A percentile compares a stretch with the other conserved stretches of the same genome.
Evolutionary conservation across 2,797 vertebrate species (phyloP).

Genomic region (Chrosomus eos): DNA sequence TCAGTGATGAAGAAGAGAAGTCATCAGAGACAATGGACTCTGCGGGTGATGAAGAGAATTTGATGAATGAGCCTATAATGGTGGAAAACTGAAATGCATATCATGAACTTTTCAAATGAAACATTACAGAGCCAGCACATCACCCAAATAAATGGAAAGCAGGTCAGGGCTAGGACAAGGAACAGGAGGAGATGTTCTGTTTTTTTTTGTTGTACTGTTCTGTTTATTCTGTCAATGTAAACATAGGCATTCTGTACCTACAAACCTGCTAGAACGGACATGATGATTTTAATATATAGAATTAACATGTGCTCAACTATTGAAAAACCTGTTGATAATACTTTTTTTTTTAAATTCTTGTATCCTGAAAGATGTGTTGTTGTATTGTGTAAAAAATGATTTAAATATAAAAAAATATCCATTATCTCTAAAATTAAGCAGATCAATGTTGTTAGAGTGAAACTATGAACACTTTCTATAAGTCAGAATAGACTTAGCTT

Average conservation of each 20-base stretch:
- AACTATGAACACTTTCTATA: too few relatives aligned
- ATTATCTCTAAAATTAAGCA: too few relatives aligned
- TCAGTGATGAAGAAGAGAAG: constrained; percentile 47
- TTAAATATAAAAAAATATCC: too few relatives aligned
- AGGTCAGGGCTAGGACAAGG: not conserved
- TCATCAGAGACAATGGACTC: constrained; percentile 32
- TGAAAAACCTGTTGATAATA: not conserved
- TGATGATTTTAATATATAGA: not conserved
- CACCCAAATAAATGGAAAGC: not conserved
- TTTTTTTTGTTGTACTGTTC: not conserved
- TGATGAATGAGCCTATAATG: constrained; percentile 69
- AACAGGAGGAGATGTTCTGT: not conserved
- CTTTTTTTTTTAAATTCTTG: not conserved
- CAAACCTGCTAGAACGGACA: not conserved
- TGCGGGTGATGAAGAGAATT: constrained; percentile 67
- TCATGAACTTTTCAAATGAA: not conserved
- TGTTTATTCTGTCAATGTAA: not conserved
- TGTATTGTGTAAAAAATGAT: not conserved
- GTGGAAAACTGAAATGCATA: constrained; percentile 59
- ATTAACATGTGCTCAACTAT: not conserved
- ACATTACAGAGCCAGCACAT: not conserved
- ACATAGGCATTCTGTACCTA: not conserved
- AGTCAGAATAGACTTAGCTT: not conserved
- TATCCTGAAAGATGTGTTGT: not conserved
- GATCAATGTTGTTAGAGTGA: too few relatives aligned